Percentiles rank a stretch among this genome's conserved stretches.
phyloP scores from a whole-genome alignment of 2,888 invertebrate species.

The Rhamphomyia laevipes region DNA sequence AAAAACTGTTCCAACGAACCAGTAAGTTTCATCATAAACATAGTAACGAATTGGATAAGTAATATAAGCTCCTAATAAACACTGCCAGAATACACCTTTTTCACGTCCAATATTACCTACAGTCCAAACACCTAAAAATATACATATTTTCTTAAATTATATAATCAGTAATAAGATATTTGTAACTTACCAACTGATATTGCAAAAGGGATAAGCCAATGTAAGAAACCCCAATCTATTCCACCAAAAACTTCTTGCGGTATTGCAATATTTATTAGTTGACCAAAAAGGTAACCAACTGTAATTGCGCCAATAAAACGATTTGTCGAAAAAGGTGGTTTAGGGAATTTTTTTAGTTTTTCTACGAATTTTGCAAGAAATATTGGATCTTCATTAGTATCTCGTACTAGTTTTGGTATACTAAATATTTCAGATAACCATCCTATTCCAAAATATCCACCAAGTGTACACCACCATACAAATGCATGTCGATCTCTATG shows the following conservation, averaged over 20 bases:
- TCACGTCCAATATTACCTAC: constrained; percentile 86
- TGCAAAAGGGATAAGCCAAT: constrained; percentile 58
- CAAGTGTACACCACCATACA: constrained; percentile 77
- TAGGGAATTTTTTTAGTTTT: constrained; percentile 48
- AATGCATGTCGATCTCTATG: constrained; percentile 82
- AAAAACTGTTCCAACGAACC: constrained; percentile 55
- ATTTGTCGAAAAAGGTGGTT: constrained; percentile 73
- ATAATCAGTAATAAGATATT: no score
- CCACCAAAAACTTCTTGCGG: constrained; percentile 62
- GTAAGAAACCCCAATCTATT: constrained; percentile 57
- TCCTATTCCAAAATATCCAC: constrained; percentile 70
- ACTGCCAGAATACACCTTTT: constrained; percentile 56
- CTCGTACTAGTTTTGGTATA: constrained; percentile 74
- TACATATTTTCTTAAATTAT: constrained; percentile 4
- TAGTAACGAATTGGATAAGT: constrained; percentile 58
- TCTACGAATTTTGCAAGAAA: constrained; percentile 51
- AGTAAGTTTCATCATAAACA: constrained; percentile 60
- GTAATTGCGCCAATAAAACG: constrained; percentile 66
- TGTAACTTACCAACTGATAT: constrained; percentile 52
- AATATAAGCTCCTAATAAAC: constrained; percentile 54
- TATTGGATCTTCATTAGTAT: constrained; percentile 62
- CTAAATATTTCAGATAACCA: constrained; percentile 77
- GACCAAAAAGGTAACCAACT: constrained; percentile 71
- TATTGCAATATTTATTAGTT: constrained; percentile 60
- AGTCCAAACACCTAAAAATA: constrained; percentile 66